phyloP scores from a whole-genome alignment of 2,797 vertebrate genomes.

The Hydrocynus forskahlii region DNA sequence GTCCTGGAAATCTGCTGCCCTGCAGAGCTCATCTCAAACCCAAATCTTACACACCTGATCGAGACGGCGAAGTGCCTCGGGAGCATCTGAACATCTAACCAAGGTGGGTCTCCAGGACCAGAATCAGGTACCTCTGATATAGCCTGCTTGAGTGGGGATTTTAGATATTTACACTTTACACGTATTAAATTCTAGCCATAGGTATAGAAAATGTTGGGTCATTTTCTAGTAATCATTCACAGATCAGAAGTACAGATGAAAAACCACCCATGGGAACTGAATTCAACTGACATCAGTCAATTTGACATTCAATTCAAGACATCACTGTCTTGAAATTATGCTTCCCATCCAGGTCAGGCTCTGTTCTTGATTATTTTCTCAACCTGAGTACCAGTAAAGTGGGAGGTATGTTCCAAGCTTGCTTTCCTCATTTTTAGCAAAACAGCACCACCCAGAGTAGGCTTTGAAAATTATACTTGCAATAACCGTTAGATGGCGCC shows the following conservation, averaged over 20 bases:
- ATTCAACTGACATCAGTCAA: background rate
- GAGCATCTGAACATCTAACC: no score
- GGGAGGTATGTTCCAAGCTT: background rate
- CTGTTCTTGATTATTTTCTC: background rate
- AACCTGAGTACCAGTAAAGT: background rate
- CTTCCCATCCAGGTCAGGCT: background rate
- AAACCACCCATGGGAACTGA: background rate
- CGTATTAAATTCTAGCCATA: background rate
- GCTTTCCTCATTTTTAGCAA: slow-evolving; percentile 35
- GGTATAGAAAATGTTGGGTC: background rate
- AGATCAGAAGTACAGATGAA: background rate
- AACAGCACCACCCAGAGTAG: slow-evolving; percentile 45
- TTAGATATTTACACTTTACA: background rate
- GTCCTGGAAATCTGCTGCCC: no score
- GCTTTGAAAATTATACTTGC: background rate
- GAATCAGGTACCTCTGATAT: no score
- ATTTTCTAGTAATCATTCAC: background rate
- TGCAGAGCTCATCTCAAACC: no score
- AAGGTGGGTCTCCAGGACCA: no score
- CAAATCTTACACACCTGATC: no score
- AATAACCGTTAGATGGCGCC: slow-evolving; percentile 24
- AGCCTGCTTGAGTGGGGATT: background rate
- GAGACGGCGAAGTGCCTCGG: no score
- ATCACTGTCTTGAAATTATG: no score
- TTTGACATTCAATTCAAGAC: no score